Conservation (phyloP, 2,888 invertebrate genomes). For the Strigamia crassipes region DNA sequence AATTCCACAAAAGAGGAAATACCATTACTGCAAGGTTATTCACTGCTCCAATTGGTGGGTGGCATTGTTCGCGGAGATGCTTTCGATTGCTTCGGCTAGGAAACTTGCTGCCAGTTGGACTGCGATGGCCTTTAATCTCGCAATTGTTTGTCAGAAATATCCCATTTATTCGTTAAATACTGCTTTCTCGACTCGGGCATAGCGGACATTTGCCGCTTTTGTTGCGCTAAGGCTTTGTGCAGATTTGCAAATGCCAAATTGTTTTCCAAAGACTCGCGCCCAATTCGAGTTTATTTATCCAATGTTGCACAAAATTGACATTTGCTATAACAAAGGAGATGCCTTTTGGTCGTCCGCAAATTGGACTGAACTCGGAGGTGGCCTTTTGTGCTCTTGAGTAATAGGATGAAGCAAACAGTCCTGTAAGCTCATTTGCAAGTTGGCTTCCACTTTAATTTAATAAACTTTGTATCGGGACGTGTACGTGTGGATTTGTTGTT, state of each 20-base stretch:
- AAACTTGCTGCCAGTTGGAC: not conserved
- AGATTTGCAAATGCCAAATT: not conserved
- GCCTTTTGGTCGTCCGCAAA: slow-evolving; percentile 13
- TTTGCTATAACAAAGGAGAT: not conserved
- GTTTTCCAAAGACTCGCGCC: not conserved
- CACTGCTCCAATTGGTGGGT: slow-evolving; percentile 6
- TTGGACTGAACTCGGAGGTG: slow-evolving; percentile 31
- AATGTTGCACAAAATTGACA: not conserved
- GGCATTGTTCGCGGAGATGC: slow-evolving; percentile 6
- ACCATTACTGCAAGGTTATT: slow-evolving; percentile 28
- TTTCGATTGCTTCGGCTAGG: not conserved
- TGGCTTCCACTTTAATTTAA: slow-evolving; percentile 22
- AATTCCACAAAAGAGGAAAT: slow-evolving; percentile 38
- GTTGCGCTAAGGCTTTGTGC: not conserved
- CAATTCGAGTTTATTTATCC: not conserved
- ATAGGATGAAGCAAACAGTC: slow-evolving; percentile 32
- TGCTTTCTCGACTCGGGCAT: not conserved
- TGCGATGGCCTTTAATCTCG: not conserved
- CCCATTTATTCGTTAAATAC: not conserved
- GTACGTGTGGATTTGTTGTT: slow-evolving; percentile 14
- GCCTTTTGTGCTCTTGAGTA: not conserved
- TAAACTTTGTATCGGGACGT: not conserved
- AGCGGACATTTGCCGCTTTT: not conserved
- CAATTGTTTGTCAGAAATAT: not conserved
- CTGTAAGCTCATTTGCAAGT: slow-evolving; percentile 40